A percentile compares a stretch with the other conserved stretches of the same genome.
Evolutionary conservation across 2,888 invertebrate species (phyloP).

Genomic region (Nemotelus nigrinus): DNA sequence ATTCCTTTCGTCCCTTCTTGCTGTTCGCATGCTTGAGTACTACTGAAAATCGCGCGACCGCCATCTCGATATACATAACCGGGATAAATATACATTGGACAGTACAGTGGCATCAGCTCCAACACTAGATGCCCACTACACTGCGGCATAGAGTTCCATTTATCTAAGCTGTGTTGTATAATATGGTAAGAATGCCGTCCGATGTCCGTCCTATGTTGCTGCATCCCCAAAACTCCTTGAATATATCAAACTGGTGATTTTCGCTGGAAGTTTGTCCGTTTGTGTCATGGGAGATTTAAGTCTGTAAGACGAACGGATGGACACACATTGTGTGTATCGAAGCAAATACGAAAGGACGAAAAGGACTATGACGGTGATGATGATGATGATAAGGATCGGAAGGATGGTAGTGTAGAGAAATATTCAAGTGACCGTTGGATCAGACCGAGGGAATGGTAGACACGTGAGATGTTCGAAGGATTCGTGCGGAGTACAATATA

Average conservation of each 20-base stretch:
- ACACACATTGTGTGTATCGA: constrained; percentile 50
- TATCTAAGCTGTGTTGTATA: neutral
- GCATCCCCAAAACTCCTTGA: constrained; percentile 28
- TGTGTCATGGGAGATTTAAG: constrained; percentile 48
- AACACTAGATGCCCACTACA: constrained; percentile 13
- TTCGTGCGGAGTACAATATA: constrained; percentile 24
- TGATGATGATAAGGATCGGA: neutral
- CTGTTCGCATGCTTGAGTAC: constrained; percentile 37
- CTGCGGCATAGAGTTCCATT: constrained; percentile 2
- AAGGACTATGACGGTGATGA: constrained; percentile 16
- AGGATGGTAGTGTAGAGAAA: constrained; percentile 46
- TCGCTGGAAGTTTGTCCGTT: constrained; percentile 36
- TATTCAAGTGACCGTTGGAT: constrained; percentile 52
- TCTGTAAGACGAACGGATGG: constrained; percentile 44
- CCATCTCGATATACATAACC: constrained; percentile 51
- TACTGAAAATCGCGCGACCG: constrained; percentile 48
- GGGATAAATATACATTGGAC: constrained; percentile 35
- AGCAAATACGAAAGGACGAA: constrained; percentile 42
- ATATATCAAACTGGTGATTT: constrained; percentile 42
- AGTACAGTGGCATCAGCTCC: constrained; percentile 19
- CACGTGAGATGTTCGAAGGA: constrained; percentile 48
- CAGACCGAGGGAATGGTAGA: constrained; percentile 48
- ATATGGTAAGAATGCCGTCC: constrained; percentile 29
- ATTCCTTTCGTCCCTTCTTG: constrained; percentile 44
- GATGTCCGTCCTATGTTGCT: constrained; percentile 13